Percentiles rank a stretch among this genome's conserved stretches.
These are phyloP conservation scores for Belgica antarctica DNA, from an alignment of 2,888 invertebrate species.

Conservation along the genomic window DNA sequence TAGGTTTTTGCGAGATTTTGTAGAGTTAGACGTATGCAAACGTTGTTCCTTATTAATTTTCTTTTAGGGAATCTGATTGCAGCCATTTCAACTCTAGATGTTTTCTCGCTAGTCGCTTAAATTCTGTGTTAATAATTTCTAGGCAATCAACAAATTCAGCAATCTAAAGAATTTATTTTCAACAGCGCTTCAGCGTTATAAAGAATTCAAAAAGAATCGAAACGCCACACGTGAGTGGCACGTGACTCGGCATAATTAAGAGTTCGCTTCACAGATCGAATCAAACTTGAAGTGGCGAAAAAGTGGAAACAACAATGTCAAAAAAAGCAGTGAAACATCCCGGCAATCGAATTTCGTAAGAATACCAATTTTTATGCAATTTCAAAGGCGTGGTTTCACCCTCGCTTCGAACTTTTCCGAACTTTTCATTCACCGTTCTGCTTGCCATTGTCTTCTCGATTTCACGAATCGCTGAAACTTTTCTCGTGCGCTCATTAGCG, in stretches of 20 bases:
- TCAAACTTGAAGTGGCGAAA: background rate
- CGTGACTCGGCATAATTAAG: slow-evolving; percentile 23
- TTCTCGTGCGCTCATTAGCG: slow-evolving; percentile 1
- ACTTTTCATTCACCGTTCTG: background rate
- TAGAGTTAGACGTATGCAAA: too few species aligned
- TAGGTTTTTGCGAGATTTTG: too few species aligned
- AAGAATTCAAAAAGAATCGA: background rate
- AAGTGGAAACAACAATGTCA: slow-evolving; percentile 3
- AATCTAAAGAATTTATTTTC: too few species aligned
- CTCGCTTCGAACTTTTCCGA: background rate
- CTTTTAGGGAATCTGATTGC: too few species aligned
- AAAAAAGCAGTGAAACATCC: background rate
- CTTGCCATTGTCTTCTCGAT: background rate
- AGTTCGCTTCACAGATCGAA: slow-evolving; percentile 1
- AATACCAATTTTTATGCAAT: background rate
- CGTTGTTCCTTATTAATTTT: too few species aligned
- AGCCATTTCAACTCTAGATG: too few species aligned
- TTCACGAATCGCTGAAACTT: too few species aligned
- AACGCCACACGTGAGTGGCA: slow-evolving; percentile 6
- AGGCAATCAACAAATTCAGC: too few species aligned
- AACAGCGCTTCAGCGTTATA: too few species aligned
- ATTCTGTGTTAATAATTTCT: too few species aligned
- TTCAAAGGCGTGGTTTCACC: slow-evolving; percentile 14
- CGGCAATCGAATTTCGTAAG: background rate
- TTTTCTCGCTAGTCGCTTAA: too few species aligned